phyloP scores from a whole-genome alignment of 2,113 vertebrate species.

The Neomonachus schauinslandi region DNA sequence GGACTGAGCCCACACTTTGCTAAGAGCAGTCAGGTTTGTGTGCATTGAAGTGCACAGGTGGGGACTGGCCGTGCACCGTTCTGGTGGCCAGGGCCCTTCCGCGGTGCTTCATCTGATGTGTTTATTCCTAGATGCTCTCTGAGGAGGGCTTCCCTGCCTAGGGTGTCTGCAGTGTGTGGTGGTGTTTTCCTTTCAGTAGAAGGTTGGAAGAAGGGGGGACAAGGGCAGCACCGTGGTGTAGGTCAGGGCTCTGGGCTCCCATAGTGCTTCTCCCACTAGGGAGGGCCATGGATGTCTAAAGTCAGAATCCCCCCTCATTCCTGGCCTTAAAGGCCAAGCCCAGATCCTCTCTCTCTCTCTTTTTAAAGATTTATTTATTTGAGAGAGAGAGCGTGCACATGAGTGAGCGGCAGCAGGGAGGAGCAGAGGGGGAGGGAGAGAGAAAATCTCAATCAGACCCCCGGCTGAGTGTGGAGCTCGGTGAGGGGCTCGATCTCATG shows the following conservation, averaged over 20 bases:
- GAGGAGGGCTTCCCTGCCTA: neutral
- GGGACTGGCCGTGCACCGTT: neutral
- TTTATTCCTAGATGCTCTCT: too few relatives aligned
- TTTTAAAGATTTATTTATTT: neutral
- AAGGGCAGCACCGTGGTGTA: neutral
- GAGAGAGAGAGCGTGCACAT: neutral
- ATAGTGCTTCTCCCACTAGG: rapidly evolving
- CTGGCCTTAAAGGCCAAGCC: neutral
- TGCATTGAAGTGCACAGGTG: neutral
- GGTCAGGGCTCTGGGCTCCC: neutral
- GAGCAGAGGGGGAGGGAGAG: neutral
- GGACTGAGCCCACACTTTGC: too few relatives aligned
- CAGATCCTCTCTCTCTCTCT: neutral
- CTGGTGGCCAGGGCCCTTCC: neutral
- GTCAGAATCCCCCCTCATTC: neutral
- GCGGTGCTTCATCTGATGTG: neutral
- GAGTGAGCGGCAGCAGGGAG: rapidly evolving
- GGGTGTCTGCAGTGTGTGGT: neutral
- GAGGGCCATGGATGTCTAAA: neutral
- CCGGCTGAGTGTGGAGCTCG: neutral
- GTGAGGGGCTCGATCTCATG: neutral
- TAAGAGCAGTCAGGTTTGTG: neutral
- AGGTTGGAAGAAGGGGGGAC: neutral
- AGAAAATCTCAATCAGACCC: neutral
- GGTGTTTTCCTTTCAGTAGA: neutral